A percentile compares a stretch with the other conserved stretches of the same genome.
phyloP scores from a whole-genome alignment of 2,888 invertebrate genomes.

The Cylindroiulus punctatus region DNA sequence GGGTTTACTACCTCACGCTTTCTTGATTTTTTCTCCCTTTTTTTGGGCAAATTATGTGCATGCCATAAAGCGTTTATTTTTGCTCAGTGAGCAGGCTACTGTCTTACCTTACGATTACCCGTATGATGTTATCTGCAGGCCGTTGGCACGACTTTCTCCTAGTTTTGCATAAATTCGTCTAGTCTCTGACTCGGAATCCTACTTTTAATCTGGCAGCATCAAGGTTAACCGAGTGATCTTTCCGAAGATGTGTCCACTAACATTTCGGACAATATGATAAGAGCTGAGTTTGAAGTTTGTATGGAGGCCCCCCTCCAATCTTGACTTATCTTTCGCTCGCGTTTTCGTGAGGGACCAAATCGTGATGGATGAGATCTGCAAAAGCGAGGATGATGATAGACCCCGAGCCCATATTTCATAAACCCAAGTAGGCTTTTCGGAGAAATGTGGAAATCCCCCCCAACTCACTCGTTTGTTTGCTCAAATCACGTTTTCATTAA shows the following conservation, averaged over 20 bases:
- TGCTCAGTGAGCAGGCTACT: constrained; percentile 28
- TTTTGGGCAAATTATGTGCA: not conserved
- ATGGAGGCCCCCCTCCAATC: constrained; percentile 23
- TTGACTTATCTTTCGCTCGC: not conserved
- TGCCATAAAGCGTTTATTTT: constrained; percentile 38
- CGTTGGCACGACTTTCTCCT: constrained; percentile 42
- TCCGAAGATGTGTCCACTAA: constrained; percentile 29
- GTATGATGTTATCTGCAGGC: constrained; percentile 4
- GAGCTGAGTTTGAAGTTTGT: constrained; percentile 28
- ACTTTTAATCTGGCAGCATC: constrained; percentile 37
- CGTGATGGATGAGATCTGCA: constrained; percentile 46
- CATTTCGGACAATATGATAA: constrained; percentile 28
- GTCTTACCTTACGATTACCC: not conserved
- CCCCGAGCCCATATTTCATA: constrained; percentile 32
- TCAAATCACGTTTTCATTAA: constrained; percentile 50
- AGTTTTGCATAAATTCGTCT: constrained; percentile 34
- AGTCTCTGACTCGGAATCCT: constrained; percentile 34
- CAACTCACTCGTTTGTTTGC: constrained; percentile 46
- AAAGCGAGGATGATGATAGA: constrained; percentile 26
- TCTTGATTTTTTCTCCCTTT: not conserved
- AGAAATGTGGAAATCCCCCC: constrained; percentile 37
- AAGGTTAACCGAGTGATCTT: constrained; percentile 33
- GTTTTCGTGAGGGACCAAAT: constrained; percentile 42
- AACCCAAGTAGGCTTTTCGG: not conserved
- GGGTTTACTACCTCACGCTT: constrained; percentile 32